These are phyloP conservation scores for Drosophila kikkawai DNA, from an alignment of 1,140 invertebrate species.

Conservation along the genomic window DNA sequence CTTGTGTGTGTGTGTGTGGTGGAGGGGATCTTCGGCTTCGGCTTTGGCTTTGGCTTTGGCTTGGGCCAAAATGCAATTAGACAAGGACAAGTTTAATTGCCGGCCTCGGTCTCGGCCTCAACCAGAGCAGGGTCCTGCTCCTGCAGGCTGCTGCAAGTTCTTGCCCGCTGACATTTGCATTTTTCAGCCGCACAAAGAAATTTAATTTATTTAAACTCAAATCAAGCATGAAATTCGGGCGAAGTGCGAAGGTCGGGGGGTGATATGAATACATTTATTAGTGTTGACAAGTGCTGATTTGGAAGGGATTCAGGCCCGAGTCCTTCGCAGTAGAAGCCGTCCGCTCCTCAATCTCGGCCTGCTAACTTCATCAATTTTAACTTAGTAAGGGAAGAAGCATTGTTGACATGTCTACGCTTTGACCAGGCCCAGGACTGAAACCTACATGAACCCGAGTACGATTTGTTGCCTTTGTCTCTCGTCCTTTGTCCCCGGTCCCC, in stretches of 20 bases:
- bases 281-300: conserved; percentile 51
- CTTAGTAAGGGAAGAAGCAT: conserved; percentile 28
- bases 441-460: conserved; percentile 15
- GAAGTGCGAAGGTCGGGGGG: not conserved
- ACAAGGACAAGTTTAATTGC: conserved; percentile 84
- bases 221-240: conserved; percentile 60
- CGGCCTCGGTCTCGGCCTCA: conserved; percentile 32
- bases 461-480: conserved; percentile 71
- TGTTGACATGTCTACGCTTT: conserved; percentile 36
- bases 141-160: conserved; percentile 52
- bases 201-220: conserved; percentile 74
- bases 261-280: conserved; percentile 42
- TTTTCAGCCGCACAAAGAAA: conserved; percentile 39
- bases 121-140: conserved; percentile 26
- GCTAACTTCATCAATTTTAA: conserved; percentile 70
- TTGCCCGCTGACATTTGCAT: conserved; percentile 66
- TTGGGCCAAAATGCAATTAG: conserved; percentile 80
- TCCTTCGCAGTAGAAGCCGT: not conserved
- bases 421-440: conserved; percentile 21
- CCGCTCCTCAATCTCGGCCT: conserved; percentile 1
- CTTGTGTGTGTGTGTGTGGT: conserved; percentile 9
- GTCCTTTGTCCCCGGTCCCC: conserved; percentile 10
- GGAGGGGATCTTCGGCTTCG: conserved; percentile 27
- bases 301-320: conserved; percentile 14
- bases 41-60: conserved; percentile 29